These are phyloP conservation scores for Iphiclides podalirius DNA, from an alignment of 2,888 invertebrate genomes.

Conservation along the genomic window DNA sequence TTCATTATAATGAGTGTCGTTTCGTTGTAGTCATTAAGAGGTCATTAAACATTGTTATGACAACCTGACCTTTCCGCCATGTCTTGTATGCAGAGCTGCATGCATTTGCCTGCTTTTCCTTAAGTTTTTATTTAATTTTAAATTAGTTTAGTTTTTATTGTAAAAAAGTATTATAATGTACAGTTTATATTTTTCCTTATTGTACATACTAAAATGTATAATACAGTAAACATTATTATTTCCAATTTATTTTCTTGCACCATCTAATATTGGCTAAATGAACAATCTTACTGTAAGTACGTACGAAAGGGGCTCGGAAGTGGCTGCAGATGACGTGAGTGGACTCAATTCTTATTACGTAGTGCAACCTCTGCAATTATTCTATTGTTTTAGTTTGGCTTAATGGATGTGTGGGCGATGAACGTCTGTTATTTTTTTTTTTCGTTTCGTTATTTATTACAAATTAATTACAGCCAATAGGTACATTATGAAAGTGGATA, in stretches of 20 bases:
- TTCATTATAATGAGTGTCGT: conserved; percentile 85
- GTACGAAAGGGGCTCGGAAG: conserved; percentile 55
- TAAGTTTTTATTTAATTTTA: conserved; percentile 77
- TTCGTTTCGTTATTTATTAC: conserved; percentile 27
- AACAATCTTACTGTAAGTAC: conserved; percentile 85
- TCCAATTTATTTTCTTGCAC: conserved; percentile 84
- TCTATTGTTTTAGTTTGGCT: conserved; percentile 71
- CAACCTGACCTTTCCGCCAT: conserved; percentile 85
- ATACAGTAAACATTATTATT: conserved; percentile 81
- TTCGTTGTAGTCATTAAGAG: conserved; percentile 80
- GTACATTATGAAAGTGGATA: conserved; percentile 61
- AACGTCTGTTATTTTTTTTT: conserved; percentile 40
- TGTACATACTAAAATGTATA: conserved; percentile 78
- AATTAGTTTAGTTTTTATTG: conserved; percentile 78
- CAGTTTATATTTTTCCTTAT: conserved; percentile 74
- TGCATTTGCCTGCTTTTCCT: conserved; percentile 86
- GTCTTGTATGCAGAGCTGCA: conserved; percentile 83
- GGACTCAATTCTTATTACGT: conserved; percentile 45
- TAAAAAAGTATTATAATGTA: conserved; percentile 77
- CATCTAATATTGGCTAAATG: conserved; percentile 82
- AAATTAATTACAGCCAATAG: conserved; percentile 45
- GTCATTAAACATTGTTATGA: conserved; percentile 81
- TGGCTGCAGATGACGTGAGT: conserved; percentile 59
- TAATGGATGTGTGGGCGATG: conserved; percentile 66
- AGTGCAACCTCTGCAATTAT: conserved; percentile 50